phyloP scores from a whole-genome alignment of 2,888 invertebrate genomes.

The Archaeoteleia sp. region DNA sequence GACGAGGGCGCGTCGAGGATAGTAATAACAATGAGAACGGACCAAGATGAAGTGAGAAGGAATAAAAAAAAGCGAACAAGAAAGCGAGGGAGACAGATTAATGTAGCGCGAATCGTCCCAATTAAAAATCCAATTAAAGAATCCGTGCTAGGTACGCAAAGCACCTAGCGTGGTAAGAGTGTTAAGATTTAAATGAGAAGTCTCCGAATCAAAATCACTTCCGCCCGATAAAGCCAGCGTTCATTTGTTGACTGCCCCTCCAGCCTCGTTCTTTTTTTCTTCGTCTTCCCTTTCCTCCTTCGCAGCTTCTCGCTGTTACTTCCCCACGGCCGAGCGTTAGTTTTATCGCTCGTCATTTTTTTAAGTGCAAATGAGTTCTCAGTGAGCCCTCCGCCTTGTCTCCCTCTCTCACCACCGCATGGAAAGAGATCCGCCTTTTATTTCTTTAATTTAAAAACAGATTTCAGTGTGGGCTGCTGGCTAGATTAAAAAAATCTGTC shows the following conservation, averaged over 20 bases:
- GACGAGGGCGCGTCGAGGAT: slow-evolving; percentile 42
- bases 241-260: slow-evolving; percentile 71
- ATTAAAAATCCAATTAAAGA: slow-evolving; percentile 74
- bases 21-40: slow-evolving; percentile 58
- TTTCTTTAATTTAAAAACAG: slow-evolving; percentile 69
- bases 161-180: slow-evolving; percentile 45
- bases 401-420: slow-evolving; percentile 31
- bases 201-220: slow-evolving; percentile 72
- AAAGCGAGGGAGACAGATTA: slow-evolving; percentile 58
- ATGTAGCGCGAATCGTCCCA: slow-evolving; percentile 70
- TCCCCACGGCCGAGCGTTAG: slow-evolving; percentile 65
- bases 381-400: slow-evolving; percentile 48
- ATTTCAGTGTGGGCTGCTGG: slow-evolving; percentile 61
- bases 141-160: slow-evolving; percentile 56
- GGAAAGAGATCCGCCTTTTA: slow-evolving; percentile 61
- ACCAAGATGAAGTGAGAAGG: slow-evolving; percentile 20
- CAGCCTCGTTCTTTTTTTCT: slow-evolving; percentile 52
- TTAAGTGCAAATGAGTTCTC: slow-evolving; percentile 74
- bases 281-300: slow-evolving; percentile 49
- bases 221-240: slow-evolving; percentile 72
- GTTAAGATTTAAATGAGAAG: slow-evolving; percentile 69
- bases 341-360: slow-evolving; percentile 74
- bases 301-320: slow-evolving; percentile 56
- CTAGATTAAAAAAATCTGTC: slow-evolving; percentile 66
- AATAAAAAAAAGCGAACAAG: slow-evolving; percentile 10